Percentiles rank a stretch among this genome's conserved stretches.
These are phyloP conservation scores for Drosophila diplacantha DNA, from an alignment of 2,888 invertebrate genomes.

Conservation along the genomic window DNA sequence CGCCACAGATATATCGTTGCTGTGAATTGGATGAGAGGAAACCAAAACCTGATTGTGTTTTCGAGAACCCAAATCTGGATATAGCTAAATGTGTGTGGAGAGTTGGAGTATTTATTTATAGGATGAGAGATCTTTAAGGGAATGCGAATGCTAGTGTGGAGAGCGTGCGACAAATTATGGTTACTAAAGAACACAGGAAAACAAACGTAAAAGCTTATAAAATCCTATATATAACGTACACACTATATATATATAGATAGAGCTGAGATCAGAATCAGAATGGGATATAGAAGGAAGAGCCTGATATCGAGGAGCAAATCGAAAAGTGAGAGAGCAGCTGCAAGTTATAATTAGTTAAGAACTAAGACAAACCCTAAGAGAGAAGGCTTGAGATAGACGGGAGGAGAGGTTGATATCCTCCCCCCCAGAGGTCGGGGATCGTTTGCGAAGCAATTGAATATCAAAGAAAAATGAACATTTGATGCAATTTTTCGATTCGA, in stretches of 20 bases:
- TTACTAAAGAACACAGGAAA: conserved; percentile 71
- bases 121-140: conserved; percentile 50
- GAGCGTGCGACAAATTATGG: conserved; percentile 67
- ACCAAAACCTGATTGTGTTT: conserved; percentile 60
- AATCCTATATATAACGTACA: conserved; percentile 56
- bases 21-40: conserved; percentile 75
- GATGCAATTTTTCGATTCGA: conserved; percentile 49
- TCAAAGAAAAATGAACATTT: conserved; percentile 43
- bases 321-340: conserved; percentile 41
- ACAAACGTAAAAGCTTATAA: conserved; percentile 67
- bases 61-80: conserved; percentile 63
- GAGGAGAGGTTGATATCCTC: conserved; percentile 25
- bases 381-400: conserved; percentile 9
- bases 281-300: conserved; percentile 17
- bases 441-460: conserved; percentile 60
- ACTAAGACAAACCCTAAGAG: conserved; percentile 62
- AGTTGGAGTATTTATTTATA: conserved; percentile 70
- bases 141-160: conserved; percentile 42
- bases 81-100: conserved; percentile 71
- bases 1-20: conserved; percentile 76
- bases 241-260: conserved; percentile 44
- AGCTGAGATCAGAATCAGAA: conserved; percentile 40
- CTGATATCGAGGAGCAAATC: conserved; percentile 6
- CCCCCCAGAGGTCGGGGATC: conserved; percentile 30
- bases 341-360: conserved; percentile 67